A percentile compares a stretch with the other conserved stretches of the same genome.
Conservation (phyloP, 1,140 invertebrate genomes). For the Pogonomyrmex barbatus region DNA sequence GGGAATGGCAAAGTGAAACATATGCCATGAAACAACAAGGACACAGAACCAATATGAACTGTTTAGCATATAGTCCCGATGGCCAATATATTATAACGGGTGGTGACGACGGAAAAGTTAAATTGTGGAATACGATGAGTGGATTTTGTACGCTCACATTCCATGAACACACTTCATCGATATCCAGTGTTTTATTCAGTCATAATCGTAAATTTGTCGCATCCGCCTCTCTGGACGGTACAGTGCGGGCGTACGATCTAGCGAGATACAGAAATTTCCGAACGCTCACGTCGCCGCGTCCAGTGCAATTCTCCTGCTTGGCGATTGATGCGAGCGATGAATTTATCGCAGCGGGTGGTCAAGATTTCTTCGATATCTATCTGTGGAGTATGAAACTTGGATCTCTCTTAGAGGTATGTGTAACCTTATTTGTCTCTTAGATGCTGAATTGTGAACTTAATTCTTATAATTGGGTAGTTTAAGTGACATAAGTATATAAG, state of each 20-base stretch:
- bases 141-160: constrained; percentile 99
- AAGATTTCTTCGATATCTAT: constrained; percentile 97
- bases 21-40: constrained; percentile 99
- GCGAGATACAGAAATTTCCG: constrained; percentile 98
- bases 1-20: constrained; percentile 99
- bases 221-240: constrained; percentile 97
- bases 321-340: constrained; percentile 96
- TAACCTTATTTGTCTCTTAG: background rate
- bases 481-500: constrained; percentile 9
- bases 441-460: background rate
- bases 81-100: constrained; percentile 96
- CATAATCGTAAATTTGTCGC: constrained; percentile 96
- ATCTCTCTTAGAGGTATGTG: constrained; percentile 92
- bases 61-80: constrained; percentile 96
- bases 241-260: constrained; percentile 97
- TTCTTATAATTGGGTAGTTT: background rate
- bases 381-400: constrained; percentile 98
- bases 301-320: constrained; percentile 97
- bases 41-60: constrained; percentile 95
- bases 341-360: constrained; percentile 96
- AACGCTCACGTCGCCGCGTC: constrained; percentile 95
- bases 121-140: constrained; percentile 96
- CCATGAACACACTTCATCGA: constrained; percentile 93
- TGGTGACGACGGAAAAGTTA: constrained; percentile 98
- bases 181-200: constrained; percentile 94